These are phyloP conservation scores for Platycnemis pennipes DNA, from an alignment of 2,888 invertebrate species.

Conservation along the genomic window DNA sequence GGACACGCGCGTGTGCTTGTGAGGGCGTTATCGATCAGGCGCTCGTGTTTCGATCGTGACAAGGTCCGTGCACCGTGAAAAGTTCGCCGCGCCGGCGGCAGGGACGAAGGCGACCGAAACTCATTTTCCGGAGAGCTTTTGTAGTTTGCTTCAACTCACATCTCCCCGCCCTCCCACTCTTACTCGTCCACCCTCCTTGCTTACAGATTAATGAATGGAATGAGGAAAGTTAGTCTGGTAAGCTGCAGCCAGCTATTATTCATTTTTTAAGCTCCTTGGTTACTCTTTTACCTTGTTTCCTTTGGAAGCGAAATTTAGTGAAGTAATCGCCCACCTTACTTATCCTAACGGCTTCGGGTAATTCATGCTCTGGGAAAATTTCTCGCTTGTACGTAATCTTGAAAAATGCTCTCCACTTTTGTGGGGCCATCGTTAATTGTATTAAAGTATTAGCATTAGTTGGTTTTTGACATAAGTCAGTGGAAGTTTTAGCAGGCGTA, in stretches of 20 bases:
- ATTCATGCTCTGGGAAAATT: background rate
- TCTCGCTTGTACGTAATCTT: background rate
- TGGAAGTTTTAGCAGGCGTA: no score
- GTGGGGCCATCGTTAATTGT: background rate
- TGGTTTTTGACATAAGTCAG: no score
- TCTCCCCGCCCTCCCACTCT: background rate
- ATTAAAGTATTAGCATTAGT: no score
- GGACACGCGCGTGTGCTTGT: background rate
- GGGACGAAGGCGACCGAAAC: background rate
- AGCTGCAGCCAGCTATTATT: background rate
- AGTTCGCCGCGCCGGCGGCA: background rate
- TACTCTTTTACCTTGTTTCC: background rate
- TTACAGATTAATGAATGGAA: constrained; percentile 19
- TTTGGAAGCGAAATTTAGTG: background rate
- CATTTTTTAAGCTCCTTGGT: background rate
- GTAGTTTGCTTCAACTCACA: background rate
- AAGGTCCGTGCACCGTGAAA: background rate
- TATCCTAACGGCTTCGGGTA: background rate
- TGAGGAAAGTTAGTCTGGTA: background rate
- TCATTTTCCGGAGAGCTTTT: constrained; percentile 26
- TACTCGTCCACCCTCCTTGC: no score
- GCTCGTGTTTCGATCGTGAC: background rate
- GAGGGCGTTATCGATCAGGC: background rate
- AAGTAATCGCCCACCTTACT: background rate
- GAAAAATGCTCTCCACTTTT: background rate